Percentiles rank a stretch among this genome's conserved stretches.
Conservation (phyloP, 2,113 vertebrate genomes). For the Rhineura floridana region DNA sequence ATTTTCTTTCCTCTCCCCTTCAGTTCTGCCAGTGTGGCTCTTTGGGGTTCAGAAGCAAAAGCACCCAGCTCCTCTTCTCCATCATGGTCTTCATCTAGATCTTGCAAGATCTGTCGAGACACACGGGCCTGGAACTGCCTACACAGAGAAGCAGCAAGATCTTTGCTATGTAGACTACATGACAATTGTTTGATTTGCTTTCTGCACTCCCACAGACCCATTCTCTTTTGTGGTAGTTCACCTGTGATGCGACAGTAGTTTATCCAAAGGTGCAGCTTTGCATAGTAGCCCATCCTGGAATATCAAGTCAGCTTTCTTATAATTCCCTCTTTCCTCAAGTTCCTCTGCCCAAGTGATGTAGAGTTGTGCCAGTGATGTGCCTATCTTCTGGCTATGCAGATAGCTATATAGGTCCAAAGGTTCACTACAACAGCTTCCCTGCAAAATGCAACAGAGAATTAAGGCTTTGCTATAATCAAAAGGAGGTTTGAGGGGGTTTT, state of each 20-base stretch:
- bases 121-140: conserved; percentile 94
- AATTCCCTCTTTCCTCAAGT: conserved; percentile 87
- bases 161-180: accelerated
- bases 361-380: conserved; percentile 81
- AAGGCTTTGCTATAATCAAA: accelerated
- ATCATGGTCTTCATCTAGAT: conserved; percentile 71
- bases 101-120: conserved; percentile 84
- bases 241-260: conserved; percentile 89
- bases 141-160: conserved; percentile 20
- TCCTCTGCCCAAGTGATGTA: conserved; percentile 96
- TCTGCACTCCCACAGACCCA: accelerated
- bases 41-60: conserved; percentile 75
- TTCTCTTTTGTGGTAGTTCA: conserved; percentile 57
- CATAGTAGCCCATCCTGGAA: conserved; percentile 88
- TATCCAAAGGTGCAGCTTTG: conserved; percentile 87
- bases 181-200: not conserved
- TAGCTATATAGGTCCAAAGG: conserved; percentile 92
- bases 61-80: conserved; percentile 53
- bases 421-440: conserved; percentile 85
- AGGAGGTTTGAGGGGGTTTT: not conserved
- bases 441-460: conserved; percentile 28
- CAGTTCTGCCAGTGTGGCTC: conserved; percentile 84
- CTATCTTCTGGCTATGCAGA: conserved; percentile 88
- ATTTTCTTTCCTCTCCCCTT: conserved; percentile 90
- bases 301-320: conserved; percentile 86